Conservation (phyloP, 2,797 vertebrate species). For the Sebastes taczanowskii region DNA sequence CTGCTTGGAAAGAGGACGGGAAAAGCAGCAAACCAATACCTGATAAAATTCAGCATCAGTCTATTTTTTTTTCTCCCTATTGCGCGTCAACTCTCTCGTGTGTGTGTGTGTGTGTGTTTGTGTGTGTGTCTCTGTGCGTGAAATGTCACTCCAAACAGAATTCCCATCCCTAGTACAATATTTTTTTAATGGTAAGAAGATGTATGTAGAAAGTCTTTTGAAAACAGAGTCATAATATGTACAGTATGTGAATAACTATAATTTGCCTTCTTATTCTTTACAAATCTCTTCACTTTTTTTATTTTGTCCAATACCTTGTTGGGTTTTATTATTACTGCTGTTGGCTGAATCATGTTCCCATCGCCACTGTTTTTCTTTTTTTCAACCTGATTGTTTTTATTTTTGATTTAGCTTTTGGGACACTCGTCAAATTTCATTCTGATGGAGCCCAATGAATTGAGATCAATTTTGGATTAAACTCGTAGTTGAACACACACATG, state of each 20-base stretch:
- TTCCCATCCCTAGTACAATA: not conserved
- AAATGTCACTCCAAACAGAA: no score
- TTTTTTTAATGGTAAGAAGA: not conserved
- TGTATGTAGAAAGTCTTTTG: not conserved
- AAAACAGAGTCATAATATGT: not conserved
- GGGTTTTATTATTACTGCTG: not conserved
- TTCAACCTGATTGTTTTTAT: conserved; percentile 1
- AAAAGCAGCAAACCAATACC: not conserved
- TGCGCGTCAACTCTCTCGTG: no score
- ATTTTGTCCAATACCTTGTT: not conserved
- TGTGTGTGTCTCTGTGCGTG: no score
- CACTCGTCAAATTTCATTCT: conserved; percentile 17
- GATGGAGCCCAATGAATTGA: conserved; percentile 37
- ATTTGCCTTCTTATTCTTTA: not conserved
- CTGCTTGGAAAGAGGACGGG: not conserved
- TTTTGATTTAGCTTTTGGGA: conserved; percentile 6
- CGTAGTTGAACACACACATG: conserved; percentile 18
- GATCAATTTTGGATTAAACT: conserved; percentile 42
- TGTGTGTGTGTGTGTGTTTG: no score
- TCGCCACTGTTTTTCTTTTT: not conserved
- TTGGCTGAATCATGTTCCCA: not conserved
- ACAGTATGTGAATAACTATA: not conserved
- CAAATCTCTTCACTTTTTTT: not conserved
- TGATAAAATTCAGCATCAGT: not conserved
- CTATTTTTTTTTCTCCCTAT: not conserved